Evolutionary conservation across 1,140 invertebrate species (phyloP).

Genomic region (Drosophila pseudoananassae): DNA sequence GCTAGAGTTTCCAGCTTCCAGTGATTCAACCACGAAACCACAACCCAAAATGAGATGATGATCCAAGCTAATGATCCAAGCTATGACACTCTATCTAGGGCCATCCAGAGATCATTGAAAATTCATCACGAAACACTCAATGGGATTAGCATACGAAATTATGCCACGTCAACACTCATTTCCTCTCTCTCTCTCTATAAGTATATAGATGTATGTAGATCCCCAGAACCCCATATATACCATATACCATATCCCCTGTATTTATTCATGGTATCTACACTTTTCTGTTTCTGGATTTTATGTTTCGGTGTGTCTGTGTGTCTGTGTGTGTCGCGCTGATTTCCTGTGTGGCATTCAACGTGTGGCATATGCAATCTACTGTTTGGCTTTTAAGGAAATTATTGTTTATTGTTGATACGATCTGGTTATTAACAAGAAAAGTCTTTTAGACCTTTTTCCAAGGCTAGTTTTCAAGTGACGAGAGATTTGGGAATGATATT

Average conservation of each 20-base stretch:
- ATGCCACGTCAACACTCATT: slow-evolving; percentile 42
- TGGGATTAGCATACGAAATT: slow-evolving; percentile 72
- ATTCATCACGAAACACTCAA: slow-evolving; percentile 24
- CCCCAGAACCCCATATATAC: not conserved
- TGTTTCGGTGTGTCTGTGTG: too few species aligned
- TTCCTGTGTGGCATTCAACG: slow-evolving; percentile 28
- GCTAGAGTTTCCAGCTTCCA: slow-evolving; percentile 19
- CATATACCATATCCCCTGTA: too few species aligned
- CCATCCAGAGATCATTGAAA: slow-evolving; percentile 11
- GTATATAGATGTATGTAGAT: too few species aligned
- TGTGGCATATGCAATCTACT: too few species aligned
- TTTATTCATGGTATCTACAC: not conserved
- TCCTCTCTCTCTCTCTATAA: not conserved
- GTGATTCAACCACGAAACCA: too few species aligned
- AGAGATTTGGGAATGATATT: too few species aligned
- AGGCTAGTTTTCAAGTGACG: too few species aligned
- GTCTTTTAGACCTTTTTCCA: too few species aligned
- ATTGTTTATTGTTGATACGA: not conserved
- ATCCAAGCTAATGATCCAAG: slow-evolving; percentile 30
- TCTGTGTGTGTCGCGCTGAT: slow-evolving; percentile 44
- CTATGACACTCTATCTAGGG: too few species aligned
- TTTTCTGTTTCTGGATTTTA: slow-evolving; percentile 14
- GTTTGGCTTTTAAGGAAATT: too few species aligned
- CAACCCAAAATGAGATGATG: not conserved
- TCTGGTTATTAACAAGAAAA: not conserved